Evolutionary conservation across 2,113 vertebrate species (phyloP), one percentile per base, ranked within the genome.

Genomic region (Pollachius pollachius): DNA sequence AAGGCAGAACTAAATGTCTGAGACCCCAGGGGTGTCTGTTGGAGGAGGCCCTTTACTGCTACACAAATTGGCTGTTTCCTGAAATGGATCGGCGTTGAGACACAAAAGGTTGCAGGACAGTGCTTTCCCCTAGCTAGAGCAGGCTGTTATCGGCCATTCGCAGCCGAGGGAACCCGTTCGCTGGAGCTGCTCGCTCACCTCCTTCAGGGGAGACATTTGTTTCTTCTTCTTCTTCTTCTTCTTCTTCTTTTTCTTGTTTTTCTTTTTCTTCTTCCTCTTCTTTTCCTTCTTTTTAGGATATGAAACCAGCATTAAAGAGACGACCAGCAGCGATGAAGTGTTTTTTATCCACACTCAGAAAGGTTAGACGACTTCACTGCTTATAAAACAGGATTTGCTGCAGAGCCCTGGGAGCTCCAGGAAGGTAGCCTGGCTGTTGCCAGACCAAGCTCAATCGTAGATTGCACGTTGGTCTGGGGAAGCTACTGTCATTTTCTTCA

Each of bases 1-100:
- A 76, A 77, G 77, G 80, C 80, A 73, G 72, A 78, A 79, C 75
- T 78, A 72, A 85, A 81, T 74, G 79, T 68, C 64, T 15, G 67
- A 79, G 73, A 67, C 73, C 76, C 80, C 7, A 37, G n/a, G 41
- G 69, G 69, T 80, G 52, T 64, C 76, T 57, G 30, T 23, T 15
- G 12, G n/a, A 12, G n/a, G 9, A 12, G 16, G 69, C 58, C 69
- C 74, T 78, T 54, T n/a, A 72, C 73, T 65, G 52, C 68, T 71
- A 68, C 19, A 56, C 75, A 62, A 84, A 80, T 37, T 72, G 60
- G 9, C 60, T 4, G 70, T 54, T 52, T 17, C 52, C 70, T 77
- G 81, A 80, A 78, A 77, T 25, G 37, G 70, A 84, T 79, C 72
- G 56, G 68, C 62, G 54, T 23, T 78, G 76, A 67, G 64, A 63